Evolutionary conservation across 2,113 vertebrate species (phyloP), one percentile per base, ranked within the genome.

Genomic region (Pagrus major): DNA sequence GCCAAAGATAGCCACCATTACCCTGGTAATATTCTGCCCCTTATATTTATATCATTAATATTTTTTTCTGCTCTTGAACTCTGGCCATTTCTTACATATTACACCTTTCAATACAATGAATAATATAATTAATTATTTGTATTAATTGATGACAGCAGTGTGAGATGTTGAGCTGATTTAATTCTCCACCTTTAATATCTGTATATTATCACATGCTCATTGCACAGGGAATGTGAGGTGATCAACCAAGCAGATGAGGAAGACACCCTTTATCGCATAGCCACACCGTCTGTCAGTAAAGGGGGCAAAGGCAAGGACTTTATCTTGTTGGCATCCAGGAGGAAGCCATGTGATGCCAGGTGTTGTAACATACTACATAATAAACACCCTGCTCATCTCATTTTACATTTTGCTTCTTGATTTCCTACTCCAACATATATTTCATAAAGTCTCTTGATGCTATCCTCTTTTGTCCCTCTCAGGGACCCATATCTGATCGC

Each of bases 401-500:
- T 29, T 71, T 47, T 12, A 27, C 3, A 9, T 37, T 44, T 37
- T 59, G 1, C 42, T 67, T 41, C 3, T 37, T 78, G 27, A 70
- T 67, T 80, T 74, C 46, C 39, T 64, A 2, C 27, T 61, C 9
- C 15, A 41, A 9, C 37, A 27, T 42, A 18, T 47, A 20, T 72
- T 29, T 83, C 44, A 55, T 1, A 4, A 64, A 59, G 16, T 56
- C 61, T 64, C 33, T 31, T 61, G 51, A 72, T 10, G 21, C 20
- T 80, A 20, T 49, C 58, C 12, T 78, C 6, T 14, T 83, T 41
- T 80, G 74, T 83, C 46, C 65, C 46, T 76, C 77, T 16, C 87
- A 99, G 98, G 68, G 98, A 99, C 76, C 97, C 98, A 0, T 99
- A 96, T 11, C 92, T 99, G 93, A 96, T 99, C 3, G 98, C 98